phyloP scores from a whole-genome alignment of 2,113 vertebrate genomes.

The Sorex araneus region DNA sequence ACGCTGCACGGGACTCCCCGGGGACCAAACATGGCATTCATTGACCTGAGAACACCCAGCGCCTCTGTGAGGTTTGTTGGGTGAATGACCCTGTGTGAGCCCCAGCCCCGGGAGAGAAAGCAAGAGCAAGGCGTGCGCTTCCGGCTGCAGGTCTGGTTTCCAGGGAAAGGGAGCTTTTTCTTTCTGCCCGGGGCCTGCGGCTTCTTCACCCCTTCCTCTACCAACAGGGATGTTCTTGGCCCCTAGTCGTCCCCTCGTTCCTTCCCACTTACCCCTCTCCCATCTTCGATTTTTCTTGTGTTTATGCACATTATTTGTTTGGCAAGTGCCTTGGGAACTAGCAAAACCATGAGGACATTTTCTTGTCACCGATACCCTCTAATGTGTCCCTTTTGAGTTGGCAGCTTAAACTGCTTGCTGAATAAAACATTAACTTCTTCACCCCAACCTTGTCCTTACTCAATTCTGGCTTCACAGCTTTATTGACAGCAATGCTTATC shows the following conservation, averaged over 20 bases:
- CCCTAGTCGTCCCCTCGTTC: constrained; percentile 66
- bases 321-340: constrained; percentile 98
- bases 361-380: constrained; percentile 99
- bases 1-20: not conserved
- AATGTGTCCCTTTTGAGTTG: constrained; percentile 98
- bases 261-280: constrained; percentile 73
- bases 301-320: constrained; percentile 93
- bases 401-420: constrained; percentile 99
- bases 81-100: no score
- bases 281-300: constrained; percentile 85
- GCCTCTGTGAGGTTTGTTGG: not conserved
- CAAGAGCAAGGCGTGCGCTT: constrained; percentile 14
- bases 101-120: not conserved
- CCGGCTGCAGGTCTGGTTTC: constrained; percentile 70
- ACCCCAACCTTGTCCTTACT: constrained; percentile 94
- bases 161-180: constrained; percentile 76
- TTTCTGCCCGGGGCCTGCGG: constrained; percentile 63
- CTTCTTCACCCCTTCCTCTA: constrained; percentile 75
- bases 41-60: not conserved
- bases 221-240: constrained; percentile 84
- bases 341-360: constrained; percentile 99
- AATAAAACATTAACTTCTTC: constrained; percentile 99
- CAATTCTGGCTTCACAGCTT: constrained; percentile 95
- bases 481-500: constrained; percentile 97
- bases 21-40: not conserved